Conservation (phyloP, 2,113 vertebrate genomes). For the Ammodytes dubius region DNA sequence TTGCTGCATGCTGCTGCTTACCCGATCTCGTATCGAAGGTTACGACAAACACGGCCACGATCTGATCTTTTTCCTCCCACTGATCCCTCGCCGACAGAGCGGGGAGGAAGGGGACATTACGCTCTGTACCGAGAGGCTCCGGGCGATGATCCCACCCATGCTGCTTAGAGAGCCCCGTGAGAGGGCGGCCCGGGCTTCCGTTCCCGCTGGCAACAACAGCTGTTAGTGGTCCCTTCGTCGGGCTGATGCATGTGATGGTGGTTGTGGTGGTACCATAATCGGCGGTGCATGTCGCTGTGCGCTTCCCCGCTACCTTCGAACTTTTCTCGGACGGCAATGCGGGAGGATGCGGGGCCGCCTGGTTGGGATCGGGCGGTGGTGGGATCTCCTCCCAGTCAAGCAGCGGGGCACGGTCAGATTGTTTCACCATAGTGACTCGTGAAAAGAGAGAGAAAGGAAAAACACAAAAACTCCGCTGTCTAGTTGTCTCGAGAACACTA, state of each 20-base stretch:
- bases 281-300: slow-evolving; percentile 41
- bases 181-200: slow-evolving; percentile 49
- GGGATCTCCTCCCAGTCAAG: slow-evolving; percentile 94
- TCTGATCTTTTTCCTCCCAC: slow-evolving; percentile 94
- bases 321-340: slow-evolving; percentile 57
- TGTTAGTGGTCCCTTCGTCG: slow-evolving; percentile 49
- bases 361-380: slow-evolving; percentile 83
- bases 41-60: slow-evolving; percentile 95
- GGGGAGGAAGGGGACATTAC: slow-evolving; percentile 59
- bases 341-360: slow-evolving; percentile 60
- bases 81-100: slow-evolving; percentile 75
- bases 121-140: slow-evolving; percentile 59
- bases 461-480: slow-evolving; percentile 10
- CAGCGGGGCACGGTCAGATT: slow-evolving; percentile 92
- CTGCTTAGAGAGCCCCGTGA: slow-evolving; percentile 30
- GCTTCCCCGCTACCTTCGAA: slow-evolving; percentile 58
- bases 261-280: slow-evolving; percentile 42
- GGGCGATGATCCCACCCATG: slow-evolving; percentile 65
- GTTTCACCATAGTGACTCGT: slow-evolving; percentile 88
- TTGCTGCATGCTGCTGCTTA: slow-evolving; percentile 50
- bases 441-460: neutral
- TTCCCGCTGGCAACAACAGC: slow-evolving; percentile 70
- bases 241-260: slow-evolving; percentile 45
- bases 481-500: neutral
- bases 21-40: slow-evolving; percentile 96